These are phyloP conservation scores for Bactericera cockerelli DNA, from an alignment of 1,140 invertebrate species.

Conservation along the genomic window DNA sequence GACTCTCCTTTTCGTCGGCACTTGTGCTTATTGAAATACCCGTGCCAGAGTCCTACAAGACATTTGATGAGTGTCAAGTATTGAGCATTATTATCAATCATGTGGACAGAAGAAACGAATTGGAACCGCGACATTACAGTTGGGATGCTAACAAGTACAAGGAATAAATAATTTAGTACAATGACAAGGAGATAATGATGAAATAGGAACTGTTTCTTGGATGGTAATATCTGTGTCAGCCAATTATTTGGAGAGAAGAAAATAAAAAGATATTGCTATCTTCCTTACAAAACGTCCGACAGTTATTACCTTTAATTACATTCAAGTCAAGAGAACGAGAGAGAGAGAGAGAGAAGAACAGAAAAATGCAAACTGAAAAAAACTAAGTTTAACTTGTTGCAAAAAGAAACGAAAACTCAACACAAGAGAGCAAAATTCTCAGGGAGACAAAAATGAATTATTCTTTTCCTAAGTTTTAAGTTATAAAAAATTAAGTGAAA, in stretches of 20 bases:
- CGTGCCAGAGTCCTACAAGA: neutral
- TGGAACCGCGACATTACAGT: neutral
- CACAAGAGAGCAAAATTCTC: too few species aligned
- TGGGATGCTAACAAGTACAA: neutral
- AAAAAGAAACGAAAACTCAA: too few species aligned
- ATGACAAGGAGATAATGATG: too few species aligned
- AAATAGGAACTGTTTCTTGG: too few species aligned
- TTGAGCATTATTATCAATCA: too few species aligned
- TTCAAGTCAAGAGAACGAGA: neutral
- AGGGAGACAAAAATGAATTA: too few species aligned
- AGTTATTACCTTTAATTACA: too few species aligned
- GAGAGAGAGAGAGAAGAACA: neutral
- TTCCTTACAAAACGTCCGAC: neutral
- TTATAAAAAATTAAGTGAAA: neutral
- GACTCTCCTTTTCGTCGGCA: neutral
- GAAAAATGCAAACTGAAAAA: neutral
- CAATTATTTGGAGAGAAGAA: neutral
- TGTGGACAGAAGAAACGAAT: neutral
- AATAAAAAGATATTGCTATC: neutral
- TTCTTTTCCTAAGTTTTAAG: neutral
- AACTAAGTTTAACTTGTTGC: neutral
- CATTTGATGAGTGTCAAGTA: neutral
- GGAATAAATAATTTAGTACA: neutral
- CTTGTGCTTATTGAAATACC: neutral
- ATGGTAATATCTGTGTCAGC: neutral